Evolutionary conservation across 2,797 vertebrate species (phyloP).

Genomic region (Centropyge bicolor): DNA sequence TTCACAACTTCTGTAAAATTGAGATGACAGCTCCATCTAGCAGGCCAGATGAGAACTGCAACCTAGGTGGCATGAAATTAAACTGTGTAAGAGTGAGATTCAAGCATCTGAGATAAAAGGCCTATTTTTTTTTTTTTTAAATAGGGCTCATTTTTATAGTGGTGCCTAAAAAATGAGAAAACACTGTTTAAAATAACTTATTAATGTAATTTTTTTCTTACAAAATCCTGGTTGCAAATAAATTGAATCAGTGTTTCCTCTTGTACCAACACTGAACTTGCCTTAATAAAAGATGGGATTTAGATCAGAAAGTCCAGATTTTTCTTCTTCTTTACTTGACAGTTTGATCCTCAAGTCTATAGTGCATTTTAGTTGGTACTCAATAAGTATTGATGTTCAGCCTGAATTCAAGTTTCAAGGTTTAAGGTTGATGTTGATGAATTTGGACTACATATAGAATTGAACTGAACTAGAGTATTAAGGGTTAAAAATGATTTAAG

Average conservation of each 20-base stretch:
- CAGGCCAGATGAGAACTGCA: slow-evolving; percentile 6
- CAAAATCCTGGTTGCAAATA: neutral
- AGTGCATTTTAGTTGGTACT: no score
- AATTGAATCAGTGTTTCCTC: neutral
- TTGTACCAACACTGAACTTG: neutral
- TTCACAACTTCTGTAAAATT: neutral
- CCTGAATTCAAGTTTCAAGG: no score
- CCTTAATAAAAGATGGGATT: neutral
- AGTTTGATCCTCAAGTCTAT: no score
- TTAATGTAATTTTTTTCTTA: no score
- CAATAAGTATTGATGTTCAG: neutral
- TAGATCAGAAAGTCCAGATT: neutral
- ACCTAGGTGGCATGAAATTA: neutral
- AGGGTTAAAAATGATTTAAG: neutral
- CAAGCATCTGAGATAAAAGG: neutral
- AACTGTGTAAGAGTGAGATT: no score
- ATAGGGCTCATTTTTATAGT: neutral
- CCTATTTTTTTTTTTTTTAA: neutral
- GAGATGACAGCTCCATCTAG: slow-evolving; percentile 55
- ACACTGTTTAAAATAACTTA: neutral
- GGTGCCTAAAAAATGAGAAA: neutral
- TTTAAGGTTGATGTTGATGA: no score
- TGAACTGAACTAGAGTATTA: neutral
- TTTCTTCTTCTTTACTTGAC: neutral
- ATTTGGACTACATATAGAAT: neutral